Base-by-base conservation (phyloP, 2,113 vertebrate species). In the Camelus dromedarius region DNA sequence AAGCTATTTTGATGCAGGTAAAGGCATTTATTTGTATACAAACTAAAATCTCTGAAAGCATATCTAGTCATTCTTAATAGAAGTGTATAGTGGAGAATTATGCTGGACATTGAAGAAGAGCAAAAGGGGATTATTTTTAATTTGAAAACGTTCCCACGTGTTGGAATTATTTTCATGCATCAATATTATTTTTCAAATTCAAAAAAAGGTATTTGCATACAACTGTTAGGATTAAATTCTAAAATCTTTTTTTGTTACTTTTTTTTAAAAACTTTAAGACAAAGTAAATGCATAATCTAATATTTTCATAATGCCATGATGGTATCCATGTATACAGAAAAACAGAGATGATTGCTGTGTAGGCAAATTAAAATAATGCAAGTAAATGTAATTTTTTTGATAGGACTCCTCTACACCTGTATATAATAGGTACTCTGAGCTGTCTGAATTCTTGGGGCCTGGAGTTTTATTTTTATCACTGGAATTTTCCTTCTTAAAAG, bases 401-500 rank as follows among this genome's bases (percentile, higher is more conserved):
- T 30, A 50, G 77, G 30, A 30, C 35, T 69, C 6, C 9, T 35
- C 6, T 32, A 76, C 42, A 42, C 13, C 24, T 84, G 38, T 42
- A 42, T 42, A 20, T 12, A 54, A 58, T 66, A 75, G 32, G 3
- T 15, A 58, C 19, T 91, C 70, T 38, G 7, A 52, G 66, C 35
- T 62, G 15, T 91, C 70, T 38, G 7, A 52, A 70, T 32, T 62
- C 14, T 19, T 58, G 52, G 6, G 12, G 56, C 20, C 22, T 76
- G 5, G 10, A 69, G 19, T 19, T 85, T 76, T 76, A 2, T 56
- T 79, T 81, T 83, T 83, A 32, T 48, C 8, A 50, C 20, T 67
- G 28, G 8, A 93, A 69, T 88, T 85, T 70, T 88, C 18, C 66
- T 97, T 73, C 38, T 28, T 81, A 66, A 83, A 89, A 95, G 32